These are phyloP conservation scores for Amphimedon queenslandica DNA, from an alignment of 37 sponge, comb jelly and placozoan species.

Conservation along the genomic window DNA sequence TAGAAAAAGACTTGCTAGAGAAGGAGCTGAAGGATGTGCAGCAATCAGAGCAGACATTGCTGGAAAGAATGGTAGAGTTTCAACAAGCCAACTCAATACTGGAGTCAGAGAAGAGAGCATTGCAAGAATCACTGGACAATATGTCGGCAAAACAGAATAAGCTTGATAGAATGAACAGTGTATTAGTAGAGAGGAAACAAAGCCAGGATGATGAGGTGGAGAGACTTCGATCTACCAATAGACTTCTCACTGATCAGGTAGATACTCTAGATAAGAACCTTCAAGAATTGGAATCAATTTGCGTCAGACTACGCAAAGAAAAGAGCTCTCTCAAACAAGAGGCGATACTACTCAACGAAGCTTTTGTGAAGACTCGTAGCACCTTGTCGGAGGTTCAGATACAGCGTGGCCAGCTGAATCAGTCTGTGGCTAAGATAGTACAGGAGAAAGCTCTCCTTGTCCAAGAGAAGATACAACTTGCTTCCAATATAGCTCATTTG, in stretches of 20 bases:
- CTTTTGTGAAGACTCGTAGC: slow-evolving; percentile 38
- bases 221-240: slow-evolving; percentile 8
- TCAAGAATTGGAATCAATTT: background rate
- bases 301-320: background rate
- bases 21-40: slow-evolving; percentile 10
- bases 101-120: slow-evolving; percentile 31
- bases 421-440: slow-evolving; percentile 38
- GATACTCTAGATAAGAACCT: slow-evolving; percentile 28
- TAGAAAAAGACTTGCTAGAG: slow-evolving; percentile 42
- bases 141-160: slow-evolving; percentile 13
- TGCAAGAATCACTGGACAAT: slow-evolving; percentile 29
- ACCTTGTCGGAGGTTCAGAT: slow-evolving; percentile 52
- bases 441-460: slow-evolving; percentile 67
- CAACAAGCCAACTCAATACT: slow-evolving; percentile 35
- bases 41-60: slow-evolving; percentile 11
- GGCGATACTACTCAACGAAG: slow-evolving; percentile 21
- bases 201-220: slow-evolving; percentile 29
- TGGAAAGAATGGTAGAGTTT: slow-evolving; percentile 12
- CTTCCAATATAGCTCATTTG: slow-evolving; percentile 17
- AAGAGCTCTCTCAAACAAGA: slow-evolving; percentile 33
- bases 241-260: slow-evolving; percentile 36
- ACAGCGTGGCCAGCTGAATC: slow-evolving; percentile 54
- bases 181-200: too few relatives aligned
- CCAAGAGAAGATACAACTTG: slow-evolving; percentile 31
- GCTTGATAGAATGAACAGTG: slow-evolving; percentile 44